Evolutionary conservation across 2,888 invertebrate genomes (phyloP).

Genomic region (Syrphus vitripennis): DNA sequence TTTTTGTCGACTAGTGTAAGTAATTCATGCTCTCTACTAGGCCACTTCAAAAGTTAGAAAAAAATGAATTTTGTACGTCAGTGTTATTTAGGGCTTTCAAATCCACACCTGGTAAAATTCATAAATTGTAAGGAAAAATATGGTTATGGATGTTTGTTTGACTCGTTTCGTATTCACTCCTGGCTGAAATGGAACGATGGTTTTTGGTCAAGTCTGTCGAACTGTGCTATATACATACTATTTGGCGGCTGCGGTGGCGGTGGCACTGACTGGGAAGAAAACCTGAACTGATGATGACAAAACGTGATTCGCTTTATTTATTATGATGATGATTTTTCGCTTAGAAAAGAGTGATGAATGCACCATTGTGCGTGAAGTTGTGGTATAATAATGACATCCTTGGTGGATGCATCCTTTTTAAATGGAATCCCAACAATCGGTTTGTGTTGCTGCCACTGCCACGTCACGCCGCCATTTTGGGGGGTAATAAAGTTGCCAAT

Average conservation of each 20-base stretch:
- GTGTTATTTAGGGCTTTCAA: too few species aligned
- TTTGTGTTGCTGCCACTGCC: not conserved
- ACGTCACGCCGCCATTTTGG: not conserved
- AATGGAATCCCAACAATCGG: slow-evolving; percentile 38
- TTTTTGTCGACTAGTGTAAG: too few species aligned
- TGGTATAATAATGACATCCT: slow-evolving; percentile 62
- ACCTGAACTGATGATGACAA: not conserved
- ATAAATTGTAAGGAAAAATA: not conserved
- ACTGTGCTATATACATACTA: too few species aligned
- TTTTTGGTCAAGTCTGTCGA: slow-evolving; percentile 41
- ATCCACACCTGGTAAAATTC: not conserved
- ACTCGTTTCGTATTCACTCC: not conserved
- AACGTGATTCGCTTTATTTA: slow-evolving; percentile 63
- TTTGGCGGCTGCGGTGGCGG: slow-evolving; percentile 24
- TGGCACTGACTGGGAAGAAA: not conserved
- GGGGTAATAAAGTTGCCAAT: slow-evolving; percentile 36
- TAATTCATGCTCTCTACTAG: too few species aligned
- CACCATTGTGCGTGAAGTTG: slow-evolving; percentile 59
- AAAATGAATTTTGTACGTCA: too few species aligned
- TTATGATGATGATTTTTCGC: slow-evolving; percentile 39
- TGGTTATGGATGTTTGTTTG: slow-evolving; percentile 42
- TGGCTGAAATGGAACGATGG: not conserved
- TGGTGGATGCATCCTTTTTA: slow-evolving; percentile 56
- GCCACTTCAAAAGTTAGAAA: too few species aligned
- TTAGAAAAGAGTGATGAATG: slow-evolving; percentile 5